Conservation (phyloP, 1,140 invertebrate species). For the Lasioglossum baleicum region DNA sequence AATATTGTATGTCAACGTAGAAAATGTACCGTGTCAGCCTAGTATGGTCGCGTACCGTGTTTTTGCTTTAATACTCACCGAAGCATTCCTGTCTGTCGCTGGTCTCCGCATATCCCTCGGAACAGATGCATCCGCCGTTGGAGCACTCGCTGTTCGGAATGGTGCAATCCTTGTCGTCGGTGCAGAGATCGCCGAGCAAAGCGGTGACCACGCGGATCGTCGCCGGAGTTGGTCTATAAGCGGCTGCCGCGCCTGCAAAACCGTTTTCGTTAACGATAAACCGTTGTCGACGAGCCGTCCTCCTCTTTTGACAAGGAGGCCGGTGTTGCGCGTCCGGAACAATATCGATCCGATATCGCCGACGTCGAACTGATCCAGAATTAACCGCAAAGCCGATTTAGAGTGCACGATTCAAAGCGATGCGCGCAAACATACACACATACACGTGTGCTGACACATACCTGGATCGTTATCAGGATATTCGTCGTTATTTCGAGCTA, state of each 20-base stretch:
- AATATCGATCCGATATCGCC: constrained; percentile 17
- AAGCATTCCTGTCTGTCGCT: constrained; percentile 87
- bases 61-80: constrained; percentile 77
- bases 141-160: constrained; percentile 87
- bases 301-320: no score
- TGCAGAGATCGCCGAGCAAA: constrained; percentile 88
- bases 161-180: constrained; percentile 86
- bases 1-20: no score
- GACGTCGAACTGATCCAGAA: constrained; percentile 23
- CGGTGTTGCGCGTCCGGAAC: no score
- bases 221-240: constrained; percentile 84
- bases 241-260: constrained; percentile 72
- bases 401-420: constrained; percentile 7
- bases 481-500: not conserved
- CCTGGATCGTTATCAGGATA: constrained; percentile 5
- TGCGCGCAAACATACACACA: not conserved
- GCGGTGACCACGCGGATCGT: constrained; percentile 86
- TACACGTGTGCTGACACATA: no score
- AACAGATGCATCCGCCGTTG: constrained; percentile 86
- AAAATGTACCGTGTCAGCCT: no score
- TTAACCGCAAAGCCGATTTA: constrained; percentile 22
- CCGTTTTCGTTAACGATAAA: not conserved
- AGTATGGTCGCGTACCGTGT: no score
- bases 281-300: not conserved
- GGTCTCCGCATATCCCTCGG: constrained; percentile 83